Evolutionary conservation across 53 echinoderm and acorn worm species (phyloP), one percentile per base, ranked within the genome.

Genomic region (Antedon mediterranea): DNA sequence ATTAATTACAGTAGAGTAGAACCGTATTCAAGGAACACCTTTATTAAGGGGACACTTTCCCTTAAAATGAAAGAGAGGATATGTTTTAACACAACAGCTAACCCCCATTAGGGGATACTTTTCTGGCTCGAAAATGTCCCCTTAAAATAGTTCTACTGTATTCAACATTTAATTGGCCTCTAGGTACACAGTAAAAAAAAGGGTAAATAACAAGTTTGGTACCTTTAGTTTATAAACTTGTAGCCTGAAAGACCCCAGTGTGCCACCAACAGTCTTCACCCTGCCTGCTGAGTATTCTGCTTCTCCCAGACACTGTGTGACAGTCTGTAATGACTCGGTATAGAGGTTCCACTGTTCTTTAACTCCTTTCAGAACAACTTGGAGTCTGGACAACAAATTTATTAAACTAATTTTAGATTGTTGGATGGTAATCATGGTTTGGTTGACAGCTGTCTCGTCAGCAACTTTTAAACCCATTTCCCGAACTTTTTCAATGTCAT

Each of bases 281-380:
- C 90, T 84, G 43, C 92, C 90, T 76, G 90, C 32, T 30, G 92
- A 85, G 72, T 98, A 98, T 85, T 98, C 98, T 34, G 98, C 98
- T 78, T 90, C 88, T 29, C 92, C 84, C 26, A 93, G 88, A 29
- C 86, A 83, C 80, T 86, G 77, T 29, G 90, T 87, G 79, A 88
- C 98, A 28, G 78, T 79, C 9, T 85, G 83, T 33, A 98, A 82
- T 31, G 84, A 89, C 78, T 88, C 92, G 31, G 82, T 83, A 87
- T 90, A 93, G 72, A 85, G 74, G 34, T 82, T 86, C 98, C 98
- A 98, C 79, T 87, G 88, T 82, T 90, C 88, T 70, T 90, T 31
- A 23, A 90, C 85, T 5, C 86, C 82, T 29, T 82, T 82, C 6
- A 93, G 92, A 44, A 85, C 85, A 34, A 79, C 75, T 30, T 83